phyloP scores from a whole-genome alignment of 2,113 vertebrate species.

The Ailuropoda melanoleuca region DNA sequence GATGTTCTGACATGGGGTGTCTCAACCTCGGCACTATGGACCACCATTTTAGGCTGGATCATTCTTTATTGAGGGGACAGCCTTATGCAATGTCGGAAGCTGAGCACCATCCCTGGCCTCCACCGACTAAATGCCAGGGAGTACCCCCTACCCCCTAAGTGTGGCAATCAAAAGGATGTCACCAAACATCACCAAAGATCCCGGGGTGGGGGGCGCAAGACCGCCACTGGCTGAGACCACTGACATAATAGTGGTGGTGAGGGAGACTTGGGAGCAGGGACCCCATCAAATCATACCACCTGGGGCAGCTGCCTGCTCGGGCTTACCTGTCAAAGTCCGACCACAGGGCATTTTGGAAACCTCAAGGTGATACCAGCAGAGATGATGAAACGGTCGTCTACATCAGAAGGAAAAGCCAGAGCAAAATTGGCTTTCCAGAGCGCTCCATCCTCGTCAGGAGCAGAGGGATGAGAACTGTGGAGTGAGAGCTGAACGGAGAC shows the following conservation, averaged over 20 bases:
- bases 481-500: not conserved
- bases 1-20: not conserved
- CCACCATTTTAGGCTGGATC: not conserved
- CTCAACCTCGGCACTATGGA: not conserved
- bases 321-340: not conserved
- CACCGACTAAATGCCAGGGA: not conserved
- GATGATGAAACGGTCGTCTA: not conserved
- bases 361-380: not conserved
- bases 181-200: not conserved
- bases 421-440: not conserved
- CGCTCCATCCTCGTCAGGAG: too few species aligned
- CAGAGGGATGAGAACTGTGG: not conserved
- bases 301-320: not conserved
- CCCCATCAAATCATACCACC: not conserved
- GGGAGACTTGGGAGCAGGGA: not conserved
- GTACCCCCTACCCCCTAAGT: not conserved
- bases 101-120: not conserved
- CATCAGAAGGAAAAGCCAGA: not conserved
- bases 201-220: not conserved
- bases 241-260: not conserved
- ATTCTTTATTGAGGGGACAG: not conserved
- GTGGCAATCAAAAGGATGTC: not conserved
- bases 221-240: not conserved
- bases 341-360: not conserved
- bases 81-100: accelerated